Evolutionary conservation across 2,113 vertebrate genomes (phyloP), one percentile per base, ranked within the genome.

Genomic region (Thunnus maccoyii): DNA sequence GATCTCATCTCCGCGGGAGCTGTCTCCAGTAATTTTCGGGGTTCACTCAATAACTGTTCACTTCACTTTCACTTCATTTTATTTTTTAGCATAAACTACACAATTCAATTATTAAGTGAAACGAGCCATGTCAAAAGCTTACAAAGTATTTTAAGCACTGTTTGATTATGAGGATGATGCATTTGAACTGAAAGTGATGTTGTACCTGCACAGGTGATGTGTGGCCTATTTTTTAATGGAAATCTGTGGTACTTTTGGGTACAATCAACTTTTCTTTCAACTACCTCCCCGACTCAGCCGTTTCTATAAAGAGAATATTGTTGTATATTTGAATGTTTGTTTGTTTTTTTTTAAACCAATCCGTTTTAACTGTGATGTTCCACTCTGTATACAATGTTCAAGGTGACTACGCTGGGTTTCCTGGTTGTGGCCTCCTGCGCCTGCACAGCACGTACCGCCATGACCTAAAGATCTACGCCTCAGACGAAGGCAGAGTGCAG

Each of bases 381-480:
- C 17, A 9, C 20, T 78, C 52, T 79, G 6, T 65, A 11, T 67
- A 2, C 18, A 1, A 20, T 69, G 57, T 15, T 63, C 36, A 41
- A 99, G 98, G 98, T 48, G 98, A 99, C 88, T 99, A 98, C 2
- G 97, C 98, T 41, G 98, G 98, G 25, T 99, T 98, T 82, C 98
- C 98, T 27, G 98, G 98, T n/a, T 99, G 98, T 76, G 98, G 98
- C 41, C 94, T 99, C 47, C 97, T 99, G 32, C 96, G 98, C 17
- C 94, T 99, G 66, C 98, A 99, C 91, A 99, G 98, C 94, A 99
- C 98, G 4, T 99, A 99, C 62, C 97, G 98, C 71, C 98, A 99
- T 0, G 98, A 99, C 86, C 96, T 99, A 84, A 99, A 99, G 95
- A 99, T 99, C 92, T 99, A 99, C 0, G 98, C 98, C 65, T 99